phyloP scores from a whole-genome alignment of 2,797 vertebrate genomes.

The Chloroceryle amazona region DNA sequence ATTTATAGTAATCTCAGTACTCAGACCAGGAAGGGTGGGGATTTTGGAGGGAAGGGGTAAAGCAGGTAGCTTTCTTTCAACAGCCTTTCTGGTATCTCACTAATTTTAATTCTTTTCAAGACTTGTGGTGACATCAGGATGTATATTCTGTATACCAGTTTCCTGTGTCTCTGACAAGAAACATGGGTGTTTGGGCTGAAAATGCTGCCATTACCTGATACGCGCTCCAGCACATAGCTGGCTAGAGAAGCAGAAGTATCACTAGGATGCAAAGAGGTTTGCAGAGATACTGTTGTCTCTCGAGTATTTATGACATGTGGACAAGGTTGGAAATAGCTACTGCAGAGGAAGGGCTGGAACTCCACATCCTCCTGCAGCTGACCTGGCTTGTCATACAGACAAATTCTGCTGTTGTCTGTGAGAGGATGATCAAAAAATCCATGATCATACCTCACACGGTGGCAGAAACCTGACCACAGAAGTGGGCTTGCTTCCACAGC shows the following conservation, averaged over 20 bases:
- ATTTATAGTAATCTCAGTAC: background rate
- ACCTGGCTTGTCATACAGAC: background rate
- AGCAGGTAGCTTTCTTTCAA: background rate
- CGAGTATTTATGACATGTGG: fast-evolving
- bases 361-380: background rate
- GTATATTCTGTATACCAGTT: background rate
- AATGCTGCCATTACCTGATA: background rate
- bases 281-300: background rate
- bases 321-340: background rate
- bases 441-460: fast-evolving
- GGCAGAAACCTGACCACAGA: background rate
- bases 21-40: background rate
- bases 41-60: background rate
- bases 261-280: background rate
- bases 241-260: background rate
- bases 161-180: background rate
- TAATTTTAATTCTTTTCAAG: background rate
- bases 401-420: background rate
- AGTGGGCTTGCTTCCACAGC: background rate
- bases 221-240: fast-evolving
- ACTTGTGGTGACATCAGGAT: background rate
- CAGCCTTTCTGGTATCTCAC: background rate
- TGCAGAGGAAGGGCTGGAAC: background rate
- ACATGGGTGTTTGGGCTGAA: background rate
- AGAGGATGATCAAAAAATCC: background rate